Evolutionary conservation across 2,113 vertebrate species (phyloP).

Genomic region (Xenopus tropicalis): DNA sequence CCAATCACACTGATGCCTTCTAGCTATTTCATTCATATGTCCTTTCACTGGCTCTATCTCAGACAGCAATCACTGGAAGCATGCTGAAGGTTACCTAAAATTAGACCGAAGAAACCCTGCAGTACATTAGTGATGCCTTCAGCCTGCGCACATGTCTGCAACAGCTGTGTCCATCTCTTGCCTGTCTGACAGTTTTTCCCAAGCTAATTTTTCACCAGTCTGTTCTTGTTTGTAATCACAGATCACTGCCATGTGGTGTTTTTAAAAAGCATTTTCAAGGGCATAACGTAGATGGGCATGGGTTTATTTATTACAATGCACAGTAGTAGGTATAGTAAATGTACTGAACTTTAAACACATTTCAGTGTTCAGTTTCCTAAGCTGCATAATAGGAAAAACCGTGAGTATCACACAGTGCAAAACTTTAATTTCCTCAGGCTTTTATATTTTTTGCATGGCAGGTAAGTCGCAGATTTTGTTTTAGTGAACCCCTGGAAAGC

Average conservation of each 20-base stretch:
- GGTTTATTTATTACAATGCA: not conserved
- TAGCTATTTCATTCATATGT: slow-evolving; percentile 15
- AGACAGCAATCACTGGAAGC: not conserved
- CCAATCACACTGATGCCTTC: too few species aligned
- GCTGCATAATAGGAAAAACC: not conserved
- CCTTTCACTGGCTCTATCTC: slow-evolving; percentile 1
- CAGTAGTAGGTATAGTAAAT: not conserved
- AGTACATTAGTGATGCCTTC: slow-evolving; percentile 29
- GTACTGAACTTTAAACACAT: not conserved
- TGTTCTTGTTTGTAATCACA: slow-evolving; percentile 7
- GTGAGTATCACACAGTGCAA: slow-evolving; percentile 14
- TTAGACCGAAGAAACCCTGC: slow-evolving; percentile 19
- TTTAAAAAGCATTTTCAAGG: slow-evolving; percentile 15
- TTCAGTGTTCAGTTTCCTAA: not conserved
- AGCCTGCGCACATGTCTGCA: slow-evolving; percentile 16
- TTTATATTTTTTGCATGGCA: not conserved
- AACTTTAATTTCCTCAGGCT: slow-evolving; percentile 31
- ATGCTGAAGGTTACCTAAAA: slow-evolving; percentile 25
- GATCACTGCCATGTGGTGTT: not conserved
- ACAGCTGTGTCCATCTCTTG: slow-evolving; percentile 28
- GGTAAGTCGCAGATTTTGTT: slow-evolving; percentile 20
- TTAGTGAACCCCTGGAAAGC: too few species aligned
- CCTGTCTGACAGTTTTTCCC: slow-evolving; percentile 24
- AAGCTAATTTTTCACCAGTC: slow-evolving; percentile 32
- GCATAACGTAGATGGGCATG: not conserved